These are phyloP conservation scores for Bungarus multicinctus DNA, from an alignment of 2,113 vertebrate species.

Conservation along the genomic window DNA sequence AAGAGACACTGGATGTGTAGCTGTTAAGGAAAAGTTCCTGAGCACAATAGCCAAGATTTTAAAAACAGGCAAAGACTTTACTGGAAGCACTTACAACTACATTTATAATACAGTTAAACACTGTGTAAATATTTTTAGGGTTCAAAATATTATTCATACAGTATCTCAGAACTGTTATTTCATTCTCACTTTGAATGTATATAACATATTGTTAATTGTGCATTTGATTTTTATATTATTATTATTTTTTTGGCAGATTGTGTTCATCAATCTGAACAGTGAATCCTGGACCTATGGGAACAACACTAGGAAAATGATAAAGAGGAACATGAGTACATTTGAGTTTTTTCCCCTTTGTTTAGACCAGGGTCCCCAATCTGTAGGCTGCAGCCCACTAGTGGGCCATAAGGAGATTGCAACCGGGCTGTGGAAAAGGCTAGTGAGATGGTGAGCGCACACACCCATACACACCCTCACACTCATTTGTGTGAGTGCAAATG, in stretches of 20 bases:
- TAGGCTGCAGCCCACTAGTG: no score
- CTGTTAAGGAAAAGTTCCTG: not conserved
- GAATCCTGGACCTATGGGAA: not conserved
- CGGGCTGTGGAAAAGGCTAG: not conserved
- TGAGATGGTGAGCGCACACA: no score
- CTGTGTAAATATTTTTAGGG: not conserved
- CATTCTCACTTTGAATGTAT: not conserved
- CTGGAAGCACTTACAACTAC: not conserved
- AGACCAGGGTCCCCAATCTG: not conserved
- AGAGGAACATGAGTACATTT: not conserved
- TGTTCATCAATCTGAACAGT: not conserved
- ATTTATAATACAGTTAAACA: not conserved
- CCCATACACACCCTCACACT: accelerated
- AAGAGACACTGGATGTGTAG: not conserved
- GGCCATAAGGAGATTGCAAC: not conserved
- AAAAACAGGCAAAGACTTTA: not conserved
- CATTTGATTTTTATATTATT: not conserved
- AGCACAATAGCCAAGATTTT: not conserved
- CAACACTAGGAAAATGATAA: not conserved
- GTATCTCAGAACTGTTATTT: not conserved
- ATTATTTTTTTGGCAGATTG: not conserved
- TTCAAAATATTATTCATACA: not conserved
- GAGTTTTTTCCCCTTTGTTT: not conserved
- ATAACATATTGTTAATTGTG: not conserved
- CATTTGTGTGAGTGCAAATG: not conserved